Conservation (phyloP, 2,113 vertebrate species). For the Larimichthys polyactis region DNA sequence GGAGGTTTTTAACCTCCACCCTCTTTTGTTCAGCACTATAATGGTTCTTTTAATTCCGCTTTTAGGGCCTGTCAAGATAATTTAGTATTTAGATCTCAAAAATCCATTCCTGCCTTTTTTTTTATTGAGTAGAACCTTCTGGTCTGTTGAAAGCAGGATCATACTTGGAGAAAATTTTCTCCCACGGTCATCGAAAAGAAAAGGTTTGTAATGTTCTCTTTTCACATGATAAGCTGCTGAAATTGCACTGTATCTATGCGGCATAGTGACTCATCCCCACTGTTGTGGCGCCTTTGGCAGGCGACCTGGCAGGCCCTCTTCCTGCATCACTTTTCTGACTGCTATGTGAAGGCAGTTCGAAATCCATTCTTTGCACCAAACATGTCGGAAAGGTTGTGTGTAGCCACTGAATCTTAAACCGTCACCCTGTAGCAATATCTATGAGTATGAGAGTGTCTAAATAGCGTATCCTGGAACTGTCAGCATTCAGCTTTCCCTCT, state of each 20-base stretch:
- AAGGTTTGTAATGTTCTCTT: conserved; percentile 51
- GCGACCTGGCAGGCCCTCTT: conserved; percentile 44
- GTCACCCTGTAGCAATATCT: conserved; percentile 19
- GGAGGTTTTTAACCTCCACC: conserved; percentile 56
- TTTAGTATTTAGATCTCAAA: conserved; percentile 54
- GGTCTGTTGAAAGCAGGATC: conserved; percentile 22
- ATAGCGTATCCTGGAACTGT: conserved; percentile 49
- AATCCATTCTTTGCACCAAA: conserved; percentile 25
- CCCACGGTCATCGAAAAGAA: conserved; percentile 43
- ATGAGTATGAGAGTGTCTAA: conserved; percentile 40
- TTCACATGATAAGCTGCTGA: conserved; percentile 43
- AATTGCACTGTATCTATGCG: conserved; percentile 29
- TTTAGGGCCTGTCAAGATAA: conserved; percentile 58
- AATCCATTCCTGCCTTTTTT: not conserved
- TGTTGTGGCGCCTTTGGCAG: conserved; percentile 39
- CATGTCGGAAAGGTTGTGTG: conserved; percentile 4
- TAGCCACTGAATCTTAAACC: conserved; percentile 29
- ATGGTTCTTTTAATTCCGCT: conserved; percentile 58
- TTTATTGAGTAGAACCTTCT: not conserved
- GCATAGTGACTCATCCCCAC: conserved; percentile 45
- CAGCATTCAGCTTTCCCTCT: conserved; percentile 7
- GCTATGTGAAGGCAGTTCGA: conserved; percentile 18
- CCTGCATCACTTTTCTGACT: not conserved
- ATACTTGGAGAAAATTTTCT: conserved; percentile 35
- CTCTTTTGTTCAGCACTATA: conserved; percentile 58